A percentile compares a stretch with the other conserved stretches of the same genome.
Evolutionary conservation across 2,113 vertebrate species (phyloP).

Genomic region (Campylomormyrus numenius): DNA sequence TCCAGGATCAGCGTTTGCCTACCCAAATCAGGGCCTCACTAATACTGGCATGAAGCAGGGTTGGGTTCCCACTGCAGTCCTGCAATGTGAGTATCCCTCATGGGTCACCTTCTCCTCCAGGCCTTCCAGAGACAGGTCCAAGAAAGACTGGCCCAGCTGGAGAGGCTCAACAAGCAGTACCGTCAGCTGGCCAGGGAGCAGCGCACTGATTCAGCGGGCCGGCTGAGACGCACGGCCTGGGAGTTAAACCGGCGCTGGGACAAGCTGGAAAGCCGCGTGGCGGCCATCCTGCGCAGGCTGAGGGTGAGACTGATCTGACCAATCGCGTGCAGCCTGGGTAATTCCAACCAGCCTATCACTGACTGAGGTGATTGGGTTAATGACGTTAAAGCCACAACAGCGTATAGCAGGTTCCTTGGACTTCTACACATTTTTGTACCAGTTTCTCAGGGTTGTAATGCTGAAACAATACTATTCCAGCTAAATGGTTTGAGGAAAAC

Average conservation of each 20-base stretch:
- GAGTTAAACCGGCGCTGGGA: constrained; percentile 90
- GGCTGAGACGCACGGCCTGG: constrained; percentile 76
- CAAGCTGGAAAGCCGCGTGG: constrained; percentile 70
- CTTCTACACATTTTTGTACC: not conserved
- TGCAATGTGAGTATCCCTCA: not conserved
- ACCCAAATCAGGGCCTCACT: not conserved
- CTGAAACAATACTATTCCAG: not conserved
- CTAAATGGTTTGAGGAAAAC: not conserved
- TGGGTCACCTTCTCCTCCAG: constrained; percentile 47
- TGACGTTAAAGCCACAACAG: not conserved
- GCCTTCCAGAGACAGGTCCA: constrained; percentile 82
- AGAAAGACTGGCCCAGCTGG: constrained; percentile 80
- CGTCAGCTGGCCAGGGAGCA: constrained; percentile 84
- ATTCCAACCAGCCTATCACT: not conserved
- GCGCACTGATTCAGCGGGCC: constrained; percentile 79
- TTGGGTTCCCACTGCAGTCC: not conserved
- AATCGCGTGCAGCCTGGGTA: not conserved
- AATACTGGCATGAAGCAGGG: not conserved
- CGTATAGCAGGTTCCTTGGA: not conserved
- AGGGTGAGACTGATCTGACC: constrained; percentile 56
- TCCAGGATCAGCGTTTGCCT: not conserved
- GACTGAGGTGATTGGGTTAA: not conserved
- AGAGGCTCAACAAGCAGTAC: constrained; percentile 90
- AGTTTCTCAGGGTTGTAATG: not conserved
- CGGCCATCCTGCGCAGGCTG: constrained; percentile 75